Evolutionary conservation across 2,888 invertebrate species (phyloP).

Genomic region (Eudemis profundana): DNA sequence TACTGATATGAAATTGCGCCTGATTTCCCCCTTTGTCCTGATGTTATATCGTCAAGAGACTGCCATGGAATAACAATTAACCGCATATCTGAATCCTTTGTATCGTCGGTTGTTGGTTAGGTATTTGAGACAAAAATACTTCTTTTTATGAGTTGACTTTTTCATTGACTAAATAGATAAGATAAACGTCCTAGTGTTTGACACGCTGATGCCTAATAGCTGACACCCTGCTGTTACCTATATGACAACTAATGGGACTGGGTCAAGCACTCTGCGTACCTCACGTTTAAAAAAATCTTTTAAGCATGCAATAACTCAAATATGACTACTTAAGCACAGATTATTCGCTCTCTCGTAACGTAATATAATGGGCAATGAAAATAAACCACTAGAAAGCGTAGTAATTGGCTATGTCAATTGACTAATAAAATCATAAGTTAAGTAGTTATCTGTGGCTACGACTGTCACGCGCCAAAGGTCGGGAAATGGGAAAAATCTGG

Average conservation of each 20-base stretch:
- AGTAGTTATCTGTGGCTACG: slow-evolving; percentile 45
- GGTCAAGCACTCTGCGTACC: too few relatives aligned
- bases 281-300: background rate
- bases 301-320: background rate
- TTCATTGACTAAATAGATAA: too few relatives aligned
- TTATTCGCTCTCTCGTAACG: slow-evolving; percentile 8
- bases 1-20: background rate
- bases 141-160: too few relatives aligned
- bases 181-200: too few relatives aligned
- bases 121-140: too few relatives aligned
- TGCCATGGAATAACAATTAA: slow-evolving; percentile 5
- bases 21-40: slow-evolving; percentile 1
- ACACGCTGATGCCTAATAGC: too few relatives aligned
- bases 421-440: slow-evolving; percentile 56
- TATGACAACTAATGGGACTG: too few relatives aligned
- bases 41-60: background rate
- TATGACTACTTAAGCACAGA: background rate
- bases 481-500: slow-evolving; percentile 73
- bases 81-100: slow-evolving; percentile 11
- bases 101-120: too few relatives aligned
- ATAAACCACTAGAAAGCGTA: slow-evolving; percentile 37
- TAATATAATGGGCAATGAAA: slow-evolving; percentile 37
- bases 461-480: slow-evolving; percentile 68
- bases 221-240: too few relatives aligned
- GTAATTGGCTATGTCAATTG: slow-evolving; percentile 41